Evolutionary conservation across 2,888 invertebrate genomes (phyloP).

Genomic region (Holacanthella duospinosa): DNA sequence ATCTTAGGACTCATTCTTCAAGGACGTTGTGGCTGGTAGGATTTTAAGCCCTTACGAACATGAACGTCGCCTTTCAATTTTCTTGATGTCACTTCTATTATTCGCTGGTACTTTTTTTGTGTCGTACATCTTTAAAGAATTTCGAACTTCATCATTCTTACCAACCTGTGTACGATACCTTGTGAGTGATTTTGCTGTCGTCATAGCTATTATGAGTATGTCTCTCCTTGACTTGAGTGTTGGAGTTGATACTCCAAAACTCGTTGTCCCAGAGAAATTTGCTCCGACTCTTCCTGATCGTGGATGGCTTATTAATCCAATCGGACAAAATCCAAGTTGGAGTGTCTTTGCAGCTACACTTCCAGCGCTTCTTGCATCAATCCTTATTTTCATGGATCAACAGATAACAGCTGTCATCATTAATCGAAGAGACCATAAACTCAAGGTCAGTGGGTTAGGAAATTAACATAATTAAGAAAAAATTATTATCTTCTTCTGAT

Average conservation of each 20-base stretch:
- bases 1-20: background rate
- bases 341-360: conserved; percentile 44
- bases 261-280: conserved; percentile 40
- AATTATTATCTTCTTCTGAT: no score
- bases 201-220: conserved; percentile 45
- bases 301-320: conserved; percentile 22
- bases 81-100: conserved; percentile 41
- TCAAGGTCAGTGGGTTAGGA: conserved; percentile 45
- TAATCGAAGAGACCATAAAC: conserved; percentile 51
- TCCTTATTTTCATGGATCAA: conserved; percentile 54
- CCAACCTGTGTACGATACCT: conserved; percentile 42
- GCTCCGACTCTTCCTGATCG: conserved; percentile 26
- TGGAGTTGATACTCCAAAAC: conserved; percentile 44
- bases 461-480: no score
- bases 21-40: background rate
- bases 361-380: conserved; percentile 48
- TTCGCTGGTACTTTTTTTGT: conserved; percentile 41
- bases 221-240: conserved; percentile 41
- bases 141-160: conserved; percentile 40
- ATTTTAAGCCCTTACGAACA: background rate
- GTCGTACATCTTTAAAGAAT: conserved; percentile 39
- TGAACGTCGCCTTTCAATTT: conserved; percentile 26
- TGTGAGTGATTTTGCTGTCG: conserved; percentile 46
- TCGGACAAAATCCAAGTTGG: conserved; percentile 45
- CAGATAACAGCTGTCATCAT: conserved; percentile 54